Percentiles rank a stretch among this genome's conserved stretches.
These are phyloP conservation scores for Mesorhabditis spiculigera DNA, from an alignment of 2,888 invertebrate species.

Conservation along the genomic window DNA sequence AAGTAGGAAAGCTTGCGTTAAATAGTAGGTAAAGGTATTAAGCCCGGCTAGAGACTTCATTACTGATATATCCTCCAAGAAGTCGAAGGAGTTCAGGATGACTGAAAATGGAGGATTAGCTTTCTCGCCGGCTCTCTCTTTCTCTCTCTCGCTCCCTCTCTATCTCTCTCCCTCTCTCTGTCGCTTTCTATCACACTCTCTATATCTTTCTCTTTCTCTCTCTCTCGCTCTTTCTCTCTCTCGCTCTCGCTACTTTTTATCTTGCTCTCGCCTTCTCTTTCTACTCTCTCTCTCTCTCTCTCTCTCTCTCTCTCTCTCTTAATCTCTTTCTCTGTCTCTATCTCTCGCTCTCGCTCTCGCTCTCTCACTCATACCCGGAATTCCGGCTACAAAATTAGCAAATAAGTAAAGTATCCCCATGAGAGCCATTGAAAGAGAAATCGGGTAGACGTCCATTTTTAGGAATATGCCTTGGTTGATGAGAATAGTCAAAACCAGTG, in stretches of 20 bases:
- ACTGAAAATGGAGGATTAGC: not conserved
- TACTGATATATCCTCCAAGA: not conserved
- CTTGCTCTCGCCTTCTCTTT: no score
- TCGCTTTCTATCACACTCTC: no score
- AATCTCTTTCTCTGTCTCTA: no score
- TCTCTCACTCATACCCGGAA: constrained; percentile 3
- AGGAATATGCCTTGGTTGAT: not conserved
- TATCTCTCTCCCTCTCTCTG: no score
- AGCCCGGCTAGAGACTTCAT: not conserved
- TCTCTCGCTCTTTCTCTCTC: no score
- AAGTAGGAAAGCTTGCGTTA: not conserved
- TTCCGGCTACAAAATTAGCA: not conserved
- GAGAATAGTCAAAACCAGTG: not conserved
- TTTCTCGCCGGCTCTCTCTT: no score
- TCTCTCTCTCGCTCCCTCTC: no score
- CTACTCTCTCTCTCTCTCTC: no score
- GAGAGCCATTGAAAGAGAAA: not conserved
- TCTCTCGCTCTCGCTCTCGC: no score
- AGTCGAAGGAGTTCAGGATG: not conserved
- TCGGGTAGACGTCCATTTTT: not conserved
- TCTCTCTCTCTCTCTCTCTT: no score
- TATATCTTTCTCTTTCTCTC: no score
- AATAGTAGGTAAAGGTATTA: not conserved
- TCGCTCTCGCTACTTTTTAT: no score
- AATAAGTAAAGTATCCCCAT: not conserved